These are phyloP conservation scores for Thalassarche chlororhynchos DNA, from an alignment of 2,113 vertebrate species.

Conservation along the genomic window DNA sequence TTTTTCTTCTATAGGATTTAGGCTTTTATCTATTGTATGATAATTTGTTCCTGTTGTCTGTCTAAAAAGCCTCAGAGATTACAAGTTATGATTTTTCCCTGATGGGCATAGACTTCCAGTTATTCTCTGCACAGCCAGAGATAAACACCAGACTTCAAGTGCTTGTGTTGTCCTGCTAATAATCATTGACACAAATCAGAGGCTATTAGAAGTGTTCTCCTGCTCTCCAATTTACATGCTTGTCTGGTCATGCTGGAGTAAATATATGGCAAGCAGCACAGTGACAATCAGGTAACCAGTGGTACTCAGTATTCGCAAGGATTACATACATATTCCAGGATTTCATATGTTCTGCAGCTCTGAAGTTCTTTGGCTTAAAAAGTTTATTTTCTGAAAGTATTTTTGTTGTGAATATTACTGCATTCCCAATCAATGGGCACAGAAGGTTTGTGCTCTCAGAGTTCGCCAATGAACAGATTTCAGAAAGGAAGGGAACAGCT, in stretches of 20 bases:
- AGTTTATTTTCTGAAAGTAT: not conserved
- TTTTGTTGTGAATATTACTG: not conserved
- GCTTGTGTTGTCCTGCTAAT: not conserved
- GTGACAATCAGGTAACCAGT: not conserved
- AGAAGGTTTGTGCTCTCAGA: not conserved
- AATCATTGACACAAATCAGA: not conserved
- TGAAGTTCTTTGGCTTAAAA: not conserved
- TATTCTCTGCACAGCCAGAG: not conserved
- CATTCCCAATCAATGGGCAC: not conserved
- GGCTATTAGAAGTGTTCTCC: not conserved
- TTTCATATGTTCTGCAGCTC: not conserved
- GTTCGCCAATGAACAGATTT: not conserved
- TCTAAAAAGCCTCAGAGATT: not conserved
- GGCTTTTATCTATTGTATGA: not conserved
- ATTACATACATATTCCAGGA: not conserved
- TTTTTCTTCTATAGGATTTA: not conserved
- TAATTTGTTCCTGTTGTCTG: not conserved
- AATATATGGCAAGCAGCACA: not conserved
- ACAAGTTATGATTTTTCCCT: not conserved
- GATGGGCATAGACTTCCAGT: not conserved
- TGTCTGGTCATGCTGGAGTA: not conserved
- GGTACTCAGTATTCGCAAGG: not conserved
- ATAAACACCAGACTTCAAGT: not conserved
- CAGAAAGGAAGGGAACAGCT: not conserved
- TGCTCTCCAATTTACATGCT: not conserved